Percentiles rank a stretch among this genome's conserved stretches.
These are phyloP conservation scores for Colinus virginianus DNA, from an alignment of 2,113 vertebrate species.

Conservation along the genomic window DNA sequence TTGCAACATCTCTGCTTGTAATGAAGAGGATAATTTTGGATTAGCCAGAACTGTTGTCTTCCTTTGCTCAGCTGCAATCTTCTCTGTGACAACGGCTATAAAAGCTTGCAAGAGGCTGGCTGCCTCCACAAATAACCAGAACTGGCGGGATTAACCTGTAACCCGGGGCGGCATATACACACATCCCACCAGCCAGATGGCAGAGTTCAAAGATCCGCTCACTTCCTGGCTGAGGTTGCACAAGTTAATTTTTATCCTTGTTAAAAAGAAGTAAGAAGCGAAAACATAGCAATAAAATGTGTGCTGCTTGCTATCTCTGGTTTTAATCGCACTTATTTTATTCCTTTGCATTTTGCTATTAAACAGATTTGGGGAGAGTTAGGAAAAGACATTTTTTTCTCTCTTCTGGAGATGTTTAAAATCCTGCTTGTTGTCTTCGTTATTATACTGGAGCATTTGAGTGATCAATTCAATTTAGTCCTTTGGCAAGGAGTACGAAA, in stretches of 20 bases:
- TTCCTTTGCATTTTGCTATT: conserved; percentile 49
- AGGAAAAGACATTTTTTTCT: neutral
- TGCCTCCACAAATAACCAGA: conserved; percentile 69
- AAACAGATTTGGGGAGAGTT: neutral
- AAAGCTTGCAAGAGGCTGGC: conserved; percentile 40
- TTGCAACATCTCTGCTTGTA: conserved; percentile 44
- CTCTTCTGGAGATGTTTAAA: conserved; percentile 33
- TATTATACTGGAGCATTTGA: neutral
- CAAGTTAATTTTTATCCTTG: conserved; percentile 77
- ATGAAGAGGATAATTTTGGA: conserved; percentile 69
- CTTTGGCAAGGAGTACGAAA: neutral
- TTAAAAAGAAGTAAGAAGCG: conserved; percentile 77
- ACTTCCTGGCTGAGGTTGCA: conserved; percentile 67
- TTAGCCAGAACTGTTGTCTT: neutral
- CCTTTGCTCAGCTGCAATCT: conserved; percentile 35
- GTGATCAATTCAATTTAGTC: neutral
- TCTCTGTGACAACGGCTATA: conserved; percentile 48
- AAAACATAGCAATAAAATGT: conserved; percentile 66
- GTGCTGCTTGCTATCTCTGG: conserved; percentile 64
- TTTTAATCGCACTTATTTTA: conserved; percentile 67
- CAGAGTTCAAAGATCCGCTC: conserved; percentile 75
- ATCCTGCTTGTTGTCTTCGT: neutral
- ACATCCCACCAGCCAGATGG: conserved; percentile 73
- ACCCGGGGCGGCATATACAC: conserved; percentile 67
- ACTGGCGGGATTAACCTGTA: conserved; percentile 74